Percentiles rank a stretch among this genome's conserved stretches.
Conservation (phyloP, 2,888 invertebrate species). For the Heliconius erato region DNA sequence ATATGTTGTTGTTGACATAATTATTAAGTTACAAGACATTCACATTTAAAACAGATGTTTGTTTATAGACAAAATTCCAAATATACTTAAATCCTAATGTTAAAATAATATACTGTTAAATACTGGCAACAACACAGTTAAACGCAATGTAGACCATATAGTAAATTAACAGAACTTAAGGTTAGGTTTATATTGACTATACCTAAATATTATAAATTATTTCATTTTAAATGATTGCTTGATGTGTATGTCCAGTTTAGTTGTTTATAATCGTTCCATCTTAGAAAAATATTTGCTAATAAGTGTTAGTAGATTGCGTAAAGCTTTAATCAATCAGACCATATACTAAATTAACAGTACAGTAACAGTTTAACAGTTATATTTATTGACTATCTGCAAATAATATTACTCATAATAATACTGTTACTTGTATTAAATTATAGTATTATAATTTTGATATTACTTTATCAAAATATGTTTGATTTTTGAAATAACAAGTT, state of each 20-base stretch:
- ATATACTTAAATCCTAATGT: neutral
- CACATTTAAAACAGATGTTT: slow-evolving; percentile 52
- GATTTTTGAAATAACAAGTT: neutral
- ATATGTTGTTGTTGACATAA: slow-evolving; percentile 70
- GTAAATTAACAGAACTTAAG: slow-evolving; percentile 4
- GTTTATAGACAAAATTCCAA: neutral
- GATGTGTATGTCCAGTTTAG: neutral
- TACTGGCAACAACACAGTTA: neutral
- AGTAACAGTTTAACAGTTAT: neutral
- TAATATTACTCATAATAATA: neutral
- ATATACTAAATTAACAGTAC: slow-evolving; percentile 1
- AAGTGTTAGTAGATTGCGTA: neutral
- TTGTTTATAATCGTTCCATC: neutral
- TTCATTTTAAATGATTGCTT: neutral
- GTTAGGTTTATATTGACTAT: neutral
- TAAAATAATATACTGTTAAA: neutral
- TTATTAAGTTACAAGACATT: slow-evolving; percentile 71
- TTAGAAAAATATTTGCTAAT: neutral
- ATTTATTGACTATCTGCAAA: neutral
- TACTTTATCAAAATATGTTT: neutral
- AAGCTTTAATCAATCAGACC: neutral
- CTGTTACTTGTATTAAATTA: neutral
- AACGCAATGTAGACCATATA: too few species aligned
- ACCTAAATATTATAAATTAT: neutral
- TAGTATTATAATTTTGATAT: neutral